These are phyloP conservation scores for Anarrhichthys ocellatus DNA, from an alignment of 2,113 vertebrate species.

Conservation along the genomic window DNA sequence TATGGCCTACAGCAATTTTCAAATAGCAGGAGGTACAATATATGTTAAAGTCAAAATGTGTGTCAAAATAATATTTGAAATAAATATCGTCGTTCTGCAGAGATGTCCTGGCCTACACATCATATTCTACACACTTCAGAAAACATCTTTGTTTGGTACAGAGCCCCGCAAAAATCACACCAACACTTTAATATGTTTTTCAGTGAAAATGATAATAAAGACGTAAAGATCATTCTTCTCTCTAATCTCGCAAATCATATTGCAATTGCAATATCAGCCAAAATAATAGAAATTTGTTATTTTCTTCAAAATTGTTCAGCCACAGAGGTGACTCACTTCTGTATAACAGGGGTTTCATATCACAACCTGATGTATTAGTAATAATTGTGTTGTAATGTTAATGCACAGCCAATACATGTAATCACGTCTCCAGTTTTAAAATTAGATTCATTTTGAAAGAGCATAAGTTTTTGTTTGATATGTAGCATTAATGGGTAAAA, in stretches of 20 bases:
- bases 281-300: neutral
- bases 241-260: neutral
- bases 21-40: too few relatives aligned
- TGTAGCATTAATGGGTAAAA: neutral
- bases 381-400: neutral
- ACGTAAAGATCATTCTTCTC: neutral
- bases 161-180: neutral
- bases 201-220: neutral
- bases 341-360: neutral
- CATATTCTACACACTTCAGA: too few relatives aligned
- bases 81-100: too few relatives aligned
- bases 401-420: neutral
- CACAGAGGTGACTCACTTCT: neutral
- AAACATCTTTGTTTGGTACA: too few relatives aligned
- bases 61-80: too few relatives aligned
- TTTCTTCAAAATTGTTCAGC: too few relatives aligned
- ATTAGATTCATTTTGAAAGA: neutral
- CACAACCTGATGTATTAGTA: neutral
- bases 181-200: neutral
- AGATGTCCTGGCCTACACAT: too few relatives aligned
- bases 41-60: too few relatives aligned
- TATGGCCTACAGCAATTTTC: neutral
- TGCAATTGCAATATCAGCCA: neutral
- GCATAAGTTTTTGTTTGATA: neutral
- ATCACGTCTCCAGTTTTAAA: neutral